phyloP scores from a whole-genome alignment of 2,888 invertebrate species.

The Lochmaea capreae region DNA sequence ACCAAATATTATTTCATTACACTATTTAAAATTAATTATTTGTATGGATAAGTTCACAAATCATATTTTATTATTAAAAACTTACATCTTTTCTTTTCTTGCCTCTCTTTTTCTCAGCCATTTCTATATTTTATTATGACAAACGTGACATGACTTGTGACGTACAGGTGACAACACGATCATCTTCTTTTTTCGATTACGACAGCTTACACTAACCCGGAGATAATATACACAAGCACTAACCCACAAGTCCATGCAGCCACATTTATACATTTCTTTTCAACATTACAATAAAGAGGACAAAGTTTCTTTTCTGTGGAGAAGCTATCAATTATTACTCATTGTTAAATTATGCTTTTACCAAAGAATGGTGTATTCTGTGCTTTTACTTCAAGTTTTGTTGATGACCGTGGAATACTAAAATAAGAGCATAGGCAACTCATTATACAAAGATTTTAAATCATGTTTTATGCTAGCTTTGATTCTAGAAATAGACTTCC shows the following conservation, averaged over 20 bases:
- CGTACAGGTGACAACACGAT: neutral
- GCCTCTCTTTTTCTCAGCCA: constrained; percentile 75
- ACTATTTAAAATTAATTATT: neutral
- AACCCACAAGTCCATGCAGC: neutral
- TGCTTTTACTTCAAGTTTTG: no score
- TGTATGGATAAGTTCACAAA: neutral
- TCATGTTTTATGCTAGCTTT: no score
- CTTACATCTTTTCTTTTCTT: constrained; percentile 75
- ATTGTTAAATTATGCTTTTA: no score
- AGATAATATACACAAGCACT: no score
- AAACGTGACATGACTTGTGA: constrained; percentile 7
- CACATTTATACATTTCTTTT: neutral
- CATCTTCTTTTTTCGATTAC: neutral
- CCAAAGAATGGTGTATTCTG: no score
- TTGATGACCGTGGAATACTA: no score
- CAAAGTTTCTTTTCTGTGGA: no score
- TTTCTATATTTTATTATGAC: constrained; percentile 50
- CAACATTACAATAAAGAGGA: no score
- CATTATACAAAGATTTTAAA: no score
- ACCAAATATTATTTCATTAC: neutral
- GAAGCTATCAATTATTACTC: no score
- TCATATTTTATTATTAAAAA: constrained; percentile 35
- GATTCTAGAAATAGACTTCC: no score
- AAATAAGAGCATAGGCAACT: no score
- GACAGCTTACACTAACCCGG: neutral